Conservation (phyloP, 1,140 invertebrate genomes). For the Cephus cinctus region DNA sequence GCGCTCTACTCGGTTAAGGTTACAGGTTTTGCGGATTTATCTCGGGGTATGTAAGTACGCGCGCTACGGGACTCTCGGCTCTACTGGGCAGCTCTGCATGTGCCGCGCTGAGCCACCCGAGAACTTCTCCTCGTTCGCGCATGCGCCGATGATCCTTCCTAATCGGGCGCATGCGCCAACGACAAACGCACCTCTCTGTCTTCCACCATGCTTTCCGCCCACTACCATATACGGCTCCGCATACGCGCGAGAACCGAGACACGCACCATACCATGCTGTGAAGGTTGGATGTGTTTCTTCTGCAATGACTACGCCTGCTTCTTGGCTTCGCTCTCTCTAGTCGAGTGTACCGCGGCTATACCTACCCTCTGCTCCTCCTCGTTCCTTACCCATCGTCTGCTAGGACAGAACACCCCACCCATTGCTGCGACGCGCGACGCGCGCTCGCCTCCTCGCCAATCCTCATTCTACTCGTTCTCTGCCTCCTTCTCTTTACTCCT, state of each 20-base stretch:
- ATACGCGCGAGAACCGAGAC: constrained; percentile 34
- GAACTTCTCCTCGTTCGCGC: constrained; percentile 10
- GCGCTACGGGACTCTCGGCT: constrained; percentile 44
- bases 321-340: no score
- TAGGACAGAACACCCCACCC: no score
- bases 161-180: constrained; percentile 10
- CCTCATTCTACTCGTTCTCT: no score
- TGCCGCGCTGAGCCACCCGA: constrained; percentile 18
- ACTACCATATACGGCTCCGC: constrained; percentile 52
- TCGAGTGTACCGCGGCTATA: no score
- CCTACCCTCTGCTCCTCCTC: no score
- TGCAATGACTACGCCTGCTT: no score
- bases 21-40: not conserved
- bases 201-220: constrained; percentile 40
- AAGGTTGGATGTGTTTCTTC: no score
- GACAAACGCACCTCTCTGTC: constrained; percentile 21
- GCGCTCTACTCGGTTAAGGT: not conserved
- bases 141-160: constrained; percentile 1
- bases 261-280: constrained; percentile 21
- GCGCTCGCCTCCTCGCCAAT: no score
- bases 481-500: no score
- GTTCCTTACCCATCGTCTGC: no score
- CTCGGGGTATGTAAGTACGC: constrained; percentile 13
- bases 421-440: not conserved
- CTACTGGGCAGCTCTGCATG: constrained; percentile 40